Conservation (phyloP, 2,888 invertebrate species). For the Sphaerophoria rueppellii region DNA sequence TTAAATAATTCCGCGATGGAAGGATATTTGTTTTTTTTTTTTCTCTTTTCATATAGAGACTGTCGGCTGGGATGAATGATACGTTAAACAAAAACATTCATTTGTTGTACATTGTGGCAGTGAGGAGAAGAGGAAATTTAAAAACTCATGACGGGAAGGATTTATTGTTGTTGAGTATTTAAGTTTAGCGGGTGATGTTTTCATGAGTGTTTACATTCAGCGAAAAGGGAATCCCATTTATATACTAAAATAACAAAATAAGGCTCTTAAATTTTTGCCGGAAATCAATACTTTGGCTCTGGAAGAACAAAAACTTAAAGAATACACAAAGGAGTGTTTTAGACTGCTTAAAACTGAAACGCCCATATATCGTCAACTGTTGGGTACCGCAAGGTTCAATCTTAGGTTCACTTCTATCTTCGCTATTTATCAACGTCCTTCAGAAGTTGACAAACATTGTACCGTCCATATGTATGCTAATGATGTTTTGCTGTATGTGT, state of each 20-base stretch:
- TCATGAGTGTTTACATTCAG: conserved; percentile 1
- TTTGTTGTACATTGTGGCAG: conserved; percentile 12
- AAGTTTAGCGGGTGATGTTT: conserved; percentile 48
- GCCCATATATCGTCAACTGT: no score
- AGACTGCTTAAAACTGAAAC: no score
- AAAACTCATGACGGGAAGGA: conserved; percentile 59
- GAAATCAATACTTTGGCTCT: background rate
- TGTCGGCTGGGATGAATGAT: conserved; percentile 47
- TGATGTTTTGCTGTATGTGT: no score
- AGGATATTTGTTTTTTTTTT: conserved; percentile 47
- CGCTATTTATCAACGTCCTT: no score
- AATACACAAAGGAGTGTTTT: no score
- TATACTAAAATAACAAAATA: background rate
- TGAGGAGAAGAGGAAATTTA: conserved; percentile 56
- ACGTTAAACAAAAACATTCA: conserved; percentile 50
- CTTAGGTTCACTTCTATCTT: no score
- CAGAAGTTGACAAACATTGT: no score
- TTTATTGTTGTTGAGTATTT: conserved; percentile 55
- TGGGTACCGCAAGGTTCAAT: no score
- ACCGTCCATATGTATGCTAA: no score
- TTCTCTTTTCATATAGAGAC: conserved; percentile 31
- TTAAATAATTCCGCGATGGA: conserved; percentile 64
- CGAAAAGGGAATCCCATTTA: background rate
- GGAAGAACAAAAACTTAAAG: no score
- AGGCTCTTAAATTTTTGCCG: background rate